Conservation (phyloP, 1,140 invertebrate species). For the Vanessa atalanta region DNA sequence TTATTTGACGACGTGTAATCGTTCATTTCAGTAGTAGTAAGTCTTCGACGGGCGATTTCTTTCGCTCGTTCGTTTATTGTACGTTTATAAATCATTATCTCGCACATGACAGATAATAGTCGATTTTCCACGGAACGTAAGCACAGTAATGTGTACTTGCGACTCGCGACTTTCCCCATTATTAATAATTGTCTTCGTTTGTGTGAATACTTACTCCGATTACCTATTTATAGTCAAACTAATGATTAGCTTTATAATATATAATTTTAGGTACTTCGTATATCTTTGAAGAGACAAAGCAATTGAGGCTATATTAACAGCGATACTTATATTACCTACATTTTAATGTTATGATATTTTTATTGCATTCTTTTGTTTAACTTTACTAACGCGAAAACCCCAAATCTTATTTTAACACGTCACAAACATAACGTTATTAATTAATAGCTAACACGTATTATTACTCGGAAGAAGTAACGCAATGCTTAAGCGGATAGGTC, state of each 20-base stretch:
- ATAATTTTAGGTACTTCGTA: conserved; percentile 60
- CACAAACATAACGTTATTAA: neutral
- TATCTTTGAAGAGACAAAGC: conserved; percentile 64
- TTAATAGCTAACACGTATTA: neutral
- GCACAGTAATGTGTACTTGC: conserved; percentile 17
- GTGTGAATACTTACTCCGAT: conserved; percentile 71
- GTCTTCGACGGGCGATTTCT: conserved; percentile 3
- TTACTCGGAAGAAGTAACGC: neutral
- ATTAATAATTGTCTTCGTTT: conserved; percentile 29
- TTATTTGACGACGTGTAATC: conserved; percentile 30
- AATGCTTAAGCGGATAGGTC: neutral
- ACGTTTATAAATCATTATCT: conserved; percentile 14
- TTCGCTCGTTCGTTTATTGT: conserved; percentile 16
- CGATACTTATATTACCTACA: neutral
- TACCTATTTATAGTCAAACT: conserved; percentile 74
- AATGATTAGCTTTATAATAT: conserved; percentile 55
- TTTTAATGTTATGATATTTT: neutral
- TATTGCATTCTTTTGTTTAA: neutral
- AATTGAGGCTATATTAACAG: conserved; percentile 55
- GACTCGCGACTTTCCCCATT: conserved; percentile 29
- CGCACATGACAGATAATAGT: conserved; percentile 17
- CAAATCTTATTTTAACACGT: neutral
- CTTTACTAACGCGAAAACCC: neutral
- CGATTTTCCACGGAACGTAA: conserved; percentile 21
- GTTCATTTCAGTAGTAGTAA: conserved; percentile 41